phyloP scores from a whole-genome alignment of 2,113 vertebrate genomes.

The Silurus meridionalis region DNA sequence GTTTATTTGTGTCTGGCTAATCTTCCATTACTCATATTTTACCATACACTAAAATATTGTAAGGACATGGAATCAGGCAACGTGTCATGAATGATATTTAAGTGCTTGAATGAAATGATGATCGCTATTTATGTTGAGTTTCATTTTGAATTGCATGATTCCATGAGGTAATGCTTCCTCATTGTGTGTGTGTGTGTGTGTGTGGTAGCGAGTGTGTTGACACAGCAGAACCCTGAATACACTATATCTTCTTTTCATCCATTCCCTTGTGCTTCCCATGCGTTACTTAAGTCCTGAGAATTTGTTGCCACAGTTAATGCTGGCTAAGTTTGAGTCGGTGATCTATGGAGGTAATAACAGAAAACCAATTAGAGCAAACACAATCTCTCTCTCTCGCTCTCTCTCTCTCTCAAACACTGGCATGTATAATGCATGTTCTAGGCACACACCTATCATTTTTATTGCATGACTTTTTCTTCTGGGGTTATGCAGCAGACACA shows the following conservation, averaged over 20 bases:
- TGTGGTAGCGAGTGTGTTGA: too few species aligned
- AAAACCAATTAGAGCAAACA: conserved; percentile 9
- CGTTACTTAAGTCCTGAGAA: neutral
- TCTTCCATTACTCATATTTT: neutral
- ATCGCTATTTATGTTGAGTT: neutral
- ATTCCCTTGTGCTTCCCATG: neutral
- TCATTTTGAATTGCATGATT: neutral
- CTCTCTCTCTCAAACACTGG: neutral
- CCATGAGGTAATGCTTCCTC: neutral
- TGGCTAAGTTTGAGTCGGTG: neutral
- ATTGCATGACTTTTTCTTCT: neutral
- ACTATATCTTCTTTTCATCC: neutral
- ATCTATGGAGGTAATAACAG: conserved; percentile 2
- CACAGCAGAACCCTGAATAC: neutral
- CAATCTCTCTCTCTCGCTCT: neutral
- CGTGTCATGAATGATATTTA: neutral
- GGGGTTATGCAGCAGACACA: neutral
- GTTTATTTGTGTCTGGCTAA: conserved; percentile 22
- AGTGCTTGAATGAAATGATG: neutral
- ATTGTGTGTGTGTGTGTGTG: neutral
- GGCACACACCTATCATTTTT: conserved; percentile 2
- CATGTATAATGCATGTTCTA: conserved; percentile 6
- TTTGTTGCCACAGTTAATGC: neutral
- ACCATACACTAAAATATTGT: neutral
- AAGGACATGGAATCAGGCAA: neutral